Conservation (phyloP, 2,797 vertebrate genomes). For the Lutjanus campechanus region DNA sequence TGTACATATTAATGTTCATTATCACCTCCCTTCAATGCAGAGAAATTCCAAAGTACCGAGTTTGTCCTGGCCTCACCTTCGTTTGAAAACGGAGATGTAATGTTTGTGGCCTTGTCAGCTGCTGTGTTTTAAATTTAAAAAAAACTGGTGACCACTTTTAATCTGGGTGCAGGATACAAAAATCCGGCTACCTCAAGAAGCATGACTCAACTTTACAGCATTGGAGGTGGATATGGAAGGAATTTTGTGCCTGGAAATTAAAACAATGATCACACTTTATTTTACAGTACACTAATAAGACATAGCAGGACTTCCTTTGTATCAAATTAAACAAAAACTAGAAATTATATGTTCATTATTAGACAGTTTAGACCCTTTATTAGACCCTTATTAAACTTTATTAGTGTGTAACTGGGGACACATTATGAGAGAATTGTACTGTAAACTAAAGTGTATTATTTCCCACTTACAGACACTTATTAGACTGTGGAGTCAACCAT, state of each 20-base stretch:
- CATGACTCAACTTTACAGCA: neutral
- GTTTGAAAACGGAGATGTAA: constrained; percentile 53
- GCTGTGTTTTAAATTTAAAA: constrained; percentile 49
- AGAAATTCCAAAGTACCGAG: constrained; percentile 61
- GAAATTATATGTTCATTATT: no score
- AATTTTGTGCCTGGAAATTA: neutral
- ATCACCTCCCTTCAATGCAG: constrained; percentile 67
- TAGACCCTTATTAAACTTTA: no score
- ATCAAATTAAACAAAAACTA: no score
- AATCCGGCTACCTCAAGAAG: constrained; percentile 4
- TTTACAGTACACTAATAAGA: no score
- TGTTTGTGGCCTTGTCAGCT: constrained; percentile 53
- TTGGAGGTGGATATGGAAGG: constrained; percentile 10
- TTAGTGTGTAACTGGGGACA: no score
- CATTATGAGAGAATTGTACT: no score
- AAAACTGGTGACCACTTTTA: constrained; percentile 43
- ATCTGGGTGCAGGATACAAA: constrained; percentile 18
- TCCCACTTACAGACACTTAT: no score
- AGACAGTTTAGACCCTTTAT: no score
- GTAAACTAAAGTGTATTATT: no score
- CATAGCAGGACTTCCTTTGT: no score
- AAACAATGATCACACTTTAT: constrained; percentile 5
- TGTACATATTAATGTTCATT: constrained; percentile 79
- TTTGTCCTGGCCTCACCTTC: constrained; percentile 66
- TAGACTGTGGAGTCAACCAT: no score